Evolutionary conservation across 2,888 invertebrate species (phyloP).

Genomic region (Drosophila birchii): DNA sequence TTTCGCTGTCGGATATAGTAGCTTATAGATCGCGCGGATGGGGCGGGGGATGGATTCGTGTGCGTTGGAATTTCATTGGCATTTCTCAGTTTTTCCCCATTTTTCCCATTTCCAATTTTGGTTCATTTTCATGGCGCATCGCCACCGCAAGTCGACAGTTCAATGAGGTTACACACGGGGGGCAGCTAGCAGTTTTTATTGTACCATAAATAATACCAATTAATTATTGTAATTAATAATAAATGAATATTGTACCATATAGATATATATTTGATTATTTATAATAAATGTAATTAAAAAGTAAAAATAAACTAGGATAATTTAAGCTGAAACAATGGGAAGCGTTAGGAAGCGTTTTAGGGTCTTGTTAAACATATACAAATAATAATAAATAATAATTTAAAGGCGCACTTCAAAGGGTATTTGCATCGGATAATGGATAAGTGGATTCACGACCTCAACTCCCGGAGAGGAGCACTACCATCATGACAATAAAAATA

Average conservation of each 20-base stretch:
- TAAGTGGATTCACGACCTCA: conserved; percentile 4
- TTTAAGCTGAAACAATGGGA: not conserved
- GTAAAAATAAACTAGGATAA: not conserved
- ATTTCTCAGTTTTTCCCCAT: conserved; percentile 52
- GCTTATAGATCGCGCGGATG: not conserved
- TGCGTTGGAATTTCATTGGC: conserved; percentile 75
- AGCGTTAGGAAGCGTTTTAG: not conserved
- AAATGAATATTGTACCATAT: not conserved
- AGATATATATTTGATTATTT: not conserved
- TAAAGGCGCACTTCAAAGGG: not conserved
- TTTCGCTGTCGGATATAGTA: conserved; percentile 65
- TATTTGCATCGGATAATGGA: not conserved
- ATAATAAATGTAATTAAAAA: not conserved
- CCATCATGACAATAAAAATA: conserved; percentile 58
- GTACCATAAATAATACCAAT: not conserved
- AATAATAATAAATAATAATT: not conserved
- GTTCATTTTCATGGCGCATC: conserved; percentile 32
- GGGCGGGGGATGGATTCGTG: conserved; percentile 18
- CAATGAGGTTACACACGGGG: conserved; percentile 10
- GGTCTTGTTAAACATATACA: not conserved
- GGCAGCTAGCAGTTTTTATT: not conserved
- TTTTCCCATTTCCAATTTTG: conserved; percentile 54
- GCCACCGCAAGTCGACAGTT: conserved; percentile 11
- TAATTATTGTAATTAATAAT: not conserved
- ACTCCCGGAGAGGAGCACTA: conserved; percentile 19